Evolutionary conservation across 2,113 vertebrate genomes (phyloP), one percentile per base, ranked within the genome.

Genomic region (Tupaia chinensis): DNA sequence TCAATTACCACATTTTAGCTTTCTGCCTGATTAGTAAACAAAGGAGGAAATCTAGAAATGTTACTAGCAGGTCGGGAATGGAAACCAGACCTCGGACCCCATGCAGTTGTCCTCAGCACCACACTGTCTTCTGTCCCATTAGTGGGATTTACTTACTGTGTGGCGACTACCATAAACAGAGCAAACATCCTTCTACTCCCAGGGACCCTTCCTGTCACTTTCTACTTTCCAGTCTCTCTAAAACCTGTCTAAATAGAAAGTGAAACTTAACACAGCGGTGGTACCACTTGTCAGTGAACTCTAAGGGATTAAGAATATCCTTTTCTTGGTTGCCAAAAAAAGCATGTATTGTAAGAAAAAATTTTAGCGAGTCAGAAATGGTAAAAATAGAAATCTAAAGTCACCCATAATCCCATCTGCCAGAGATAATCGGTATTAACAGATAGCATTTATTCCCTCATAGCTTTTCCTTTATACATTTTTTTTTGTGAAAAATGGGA

Each of bases 331-430:
- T 60, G 29, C 29, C 79, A 77, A 91, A 88, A 25, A 83, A 77
- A 19, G 17, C 34, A 78, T 69, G 54, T 73, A 76, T 81, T 85
- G n/a, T 93, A 79, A 89, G 32, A 91, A 93, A 44, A 53, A 93
- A 78, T 82, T 87, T 77, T 56, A 82, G 85, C 16, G 65, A 94
- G 72, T 80, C 66, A 87, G 23, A 87, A 92, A 68, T 68, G 53
- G 68, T 78, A 90, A 94, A 94, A 85, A 90, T 60, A 61, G 10
- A 66, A 95, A 84, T 60, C 77, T 77, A 88, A 93, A 91, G 68
- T 29, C 19, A 56, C 58, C 16, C 8, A 15, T 81, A 68, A 92
- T 66, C 22, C 66, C 77, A 70, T 73, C 44, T 78, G 69, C 20
- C 7, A 32, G n/a, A 84, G 58, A 58, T 69, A 72, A 90, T 72